Evolutionary conservation across 2,797 vertebrate species (phyloP).

Genomic region (Margarornis squamiger): DNA sequence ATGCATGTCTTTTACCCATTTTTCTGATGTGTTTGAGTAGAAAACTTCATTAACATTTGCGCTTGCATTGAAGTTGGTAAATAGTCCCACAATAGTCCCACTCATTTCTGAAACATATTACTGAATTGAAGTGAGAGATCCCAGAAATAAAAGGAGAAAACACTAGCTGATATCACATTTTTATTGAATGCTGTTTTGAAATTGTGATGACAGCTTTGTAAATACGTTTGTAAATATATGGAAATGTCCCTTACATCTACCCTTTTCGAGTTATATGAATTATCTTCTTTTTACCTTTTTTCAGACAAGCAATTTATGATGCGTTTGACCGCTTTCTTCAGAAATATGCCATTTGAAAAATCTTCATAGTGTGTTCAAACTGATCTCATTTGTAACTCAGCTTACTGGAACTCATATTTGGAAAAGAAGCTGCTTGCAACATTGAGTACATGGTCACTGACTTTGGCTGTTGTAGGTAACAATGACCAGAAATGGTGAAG

Average conservation of each 20-base stretch:
- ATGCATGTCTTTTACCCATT: not conserved
- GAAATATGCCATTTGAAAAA: conserved; percentile 81
- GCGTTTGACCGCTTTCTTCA: conserved; percentile 90
- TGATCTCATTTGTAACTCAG: not conserved
- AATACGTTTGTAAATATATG: not conserved
- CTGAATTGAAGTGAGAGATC: not conserved
- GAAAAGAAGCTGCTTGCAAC: not conserved
- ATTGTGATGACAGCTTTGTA: not conserved
- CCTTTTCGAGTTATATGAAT: not conserved
- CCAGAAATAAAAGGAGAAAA: not conserved
- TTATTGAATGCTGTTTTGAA: not conserved
- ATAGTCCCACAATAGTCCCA: not conserved
- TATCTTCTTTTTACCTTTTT: not conserved
- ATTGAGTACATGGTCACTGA: not conserved
- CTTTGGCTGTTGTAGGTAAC: not conserved
- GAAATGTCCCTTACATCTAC: not conserved
- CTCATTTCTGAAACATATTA: not conserved
- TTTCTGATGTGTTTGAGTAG: not conserved
- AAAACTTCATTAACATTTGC: not conserved
- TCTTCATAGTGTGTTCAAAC: not conserved
- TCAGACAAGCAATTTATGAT: conserved; percentile 93
- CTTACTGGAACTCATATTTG: conserved; percentile 23
- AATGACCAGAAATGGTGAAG: not conserved
- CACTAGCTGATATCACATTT: not conserved
- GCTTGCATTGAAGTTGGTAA: not conserved